Percentiles rank a stretch among this genome's conserved stretches.
phyloP scores from a whole-genome alignment of 2,113 vertebrate genomes.

The Vanacampus margaritifer region DNA sequence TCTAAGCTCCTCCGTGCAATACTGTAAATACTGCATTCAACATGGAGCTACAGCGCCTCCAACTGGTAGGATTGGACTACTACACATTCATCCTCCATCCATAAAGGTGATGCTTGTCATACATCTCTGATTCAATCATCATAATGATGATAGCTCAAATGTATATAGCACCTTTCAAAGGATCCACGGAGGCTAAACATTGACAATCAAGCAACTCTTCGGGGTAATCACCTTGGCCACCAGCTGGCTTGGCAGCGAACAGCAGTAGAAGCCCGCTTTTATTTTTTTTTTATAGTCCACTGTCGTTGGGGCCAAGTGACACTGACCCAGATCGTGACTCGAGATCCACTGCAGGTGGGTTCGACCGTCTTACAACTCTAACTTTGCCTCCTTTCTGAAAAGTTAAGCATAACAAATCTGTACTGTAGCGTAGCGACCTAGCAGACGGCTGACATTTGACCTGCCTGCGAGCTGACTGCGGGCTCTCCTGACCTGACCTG shows the following conservation, averaged over 20 bases:
- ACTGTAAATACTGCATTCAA: not conserved
- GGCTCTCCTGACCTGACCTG: constrained; percentile 46
- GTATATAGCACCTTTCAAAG: no score
- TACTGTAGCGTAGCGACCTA: not conserved
- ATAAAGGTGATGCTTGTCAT: not conserved
- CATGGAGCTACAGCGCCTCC: constrained; percentile 70
- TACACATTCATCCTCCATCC: not conserved
- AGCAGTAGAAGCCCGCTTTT: not conserved
- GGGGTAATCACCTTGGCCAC: no score
- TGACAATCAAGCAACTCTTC: no score
- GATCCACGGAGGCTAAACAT: no score
- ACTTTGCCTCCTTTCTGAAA: not conserved
- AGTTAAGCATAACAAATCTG: not conserved
- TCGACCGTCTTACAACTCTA: not conserved
- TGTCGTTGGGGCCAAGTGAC: not conserved
- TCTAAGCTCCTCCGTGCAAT: no score
- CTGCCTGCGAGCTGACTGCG: constrained; percentile 62
- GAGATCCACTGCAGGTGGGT: not conserved
- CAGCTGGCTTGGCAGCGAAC: no score
- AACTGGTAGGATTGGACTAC: constrained; percentile 28
- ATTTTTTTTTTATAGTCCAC: not conserved
- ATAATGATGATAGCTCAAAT: not conserved
- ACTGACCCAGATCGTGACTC: no score
- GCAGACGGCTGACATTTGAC: constrained; percentile 16
- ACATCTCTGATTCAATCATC: not conserved